phyloP scores from a whole-genome alignment of 2,888 invertebrate genomes.

The Mermis nigrescens region DNA sequence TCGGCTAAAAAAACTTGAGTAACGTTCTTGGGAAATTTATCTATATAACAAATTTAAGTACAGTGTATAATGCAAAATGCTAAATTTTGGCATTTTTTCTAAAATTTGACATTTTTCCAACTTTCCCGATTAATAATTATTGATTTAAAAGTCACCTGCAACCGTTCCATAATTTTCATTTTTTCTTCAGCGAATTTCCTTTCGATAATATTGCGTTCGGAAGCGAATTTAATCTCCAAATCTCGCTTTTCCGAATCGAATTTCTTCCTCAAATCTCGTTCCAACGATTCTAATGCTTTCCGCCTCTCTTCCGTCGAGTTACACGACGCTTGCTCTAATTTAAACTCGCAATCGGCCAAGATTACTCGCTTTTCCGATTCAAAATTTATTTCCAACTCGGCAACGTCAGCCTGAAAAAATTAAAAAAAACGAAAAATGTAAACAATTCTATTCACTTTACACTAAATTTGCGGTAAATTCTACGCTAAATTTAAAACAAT shows the following conservation, averaged over 20 bases:
- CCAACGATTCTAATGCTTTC: not conserved
- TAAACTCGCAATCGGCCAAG: not conserved
- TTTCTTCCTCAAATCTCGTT: not conserved
- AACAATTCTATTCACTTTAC: not conserved
- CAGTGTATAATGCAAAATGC: no score
- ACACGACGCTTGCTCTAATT: not conserved
- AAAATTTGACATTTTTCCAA: no score
- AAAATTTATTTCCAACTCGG: not conserved
- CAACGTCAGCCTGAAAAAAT: not conserved
- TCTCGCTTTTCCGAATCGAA: slow-evolving; percentile 5
- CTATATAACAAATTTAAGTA: no score
- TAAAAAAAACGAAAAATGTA: not conserved
- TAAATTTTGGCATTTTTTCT: no score
- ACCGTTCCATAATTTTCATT: slow-evolving; percentile 19
- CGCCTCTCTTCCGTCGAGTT: not conserved
- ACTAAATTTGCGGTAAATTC: no score
- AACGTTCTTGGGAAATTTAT: no score
- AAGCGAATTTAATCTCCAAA: slow-evolving; percentile 6
- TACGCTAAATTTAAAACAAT: no score
- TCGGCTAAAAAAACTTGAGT: no score
- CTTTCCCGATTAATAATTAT: no score
- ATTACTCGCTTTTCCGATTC: not conserved
- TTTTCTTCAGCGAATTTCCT: slow-evolving; percentile 18
- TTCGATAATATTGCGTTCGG: slow-evolving; percentile 16
- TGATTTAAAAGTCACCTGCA: no score